Evolutionary conservation across 2,113 vertebrate species (phyloP), one percentile per base, ranked within the genome.

Genomic region (Aplodontia rufa): DNA sequence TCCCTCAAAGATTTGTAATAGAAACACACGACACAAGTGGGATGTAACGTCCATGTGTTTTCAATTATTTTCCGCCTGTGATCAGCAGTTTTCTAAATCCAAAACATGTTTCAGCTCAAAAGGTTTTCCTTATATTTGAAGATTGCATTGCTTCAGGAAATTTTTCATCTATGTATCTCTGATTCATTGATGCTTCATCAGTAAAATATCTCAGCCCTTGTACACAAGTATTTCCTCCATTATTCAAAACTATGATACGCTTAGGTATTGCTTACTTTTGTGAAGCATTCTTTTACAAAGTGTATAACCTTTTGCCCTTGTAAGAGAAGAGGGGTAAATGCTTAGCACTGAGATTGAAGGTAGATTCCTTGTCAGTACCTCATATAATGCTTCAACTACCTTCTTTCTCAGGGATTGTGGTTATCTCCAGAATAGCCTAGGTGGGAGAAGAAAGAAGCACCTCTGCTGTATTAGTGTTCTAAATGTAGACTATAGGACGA

Each of bases 61-160:
- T 42, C 80, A 93, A 45, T 90, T 84, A 87, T 37, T 68, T 55
- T 45, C 20, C 24, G 81, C 32, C 4, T 14, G 13, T 5, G 45
- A 28, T 16, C 87, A 89, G 60, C 92, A 80, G 8, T 64, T 93
- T 68, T 64, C 71, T 68, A 90, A 42, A 71, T 84, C 47, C 80
- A 85, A 96, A 96, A 92, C 76, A 95, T 68, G 7, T 62, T 90
- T 90, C 68, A 47, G 30, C 42, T 89, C 69, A 58, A 37, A 74
- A 60, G 28, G 3, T 90, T 72, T 79, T 69, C 55, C 64, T 93
- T 82, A 1, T 37, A 51, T 32, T 88, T 69, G 19, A 74, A 69
- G 58, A 66, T 20, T 47, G 40, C 76, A 10, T 84, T 30, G 32
- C 87, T 87, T 83, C 17, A 78, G 83, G 81, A 84, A 83, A 76